Base-by-base conservation (phyloP, 1,140 invertebrate genomes). In the Drosophila nebulosa region DNA sequence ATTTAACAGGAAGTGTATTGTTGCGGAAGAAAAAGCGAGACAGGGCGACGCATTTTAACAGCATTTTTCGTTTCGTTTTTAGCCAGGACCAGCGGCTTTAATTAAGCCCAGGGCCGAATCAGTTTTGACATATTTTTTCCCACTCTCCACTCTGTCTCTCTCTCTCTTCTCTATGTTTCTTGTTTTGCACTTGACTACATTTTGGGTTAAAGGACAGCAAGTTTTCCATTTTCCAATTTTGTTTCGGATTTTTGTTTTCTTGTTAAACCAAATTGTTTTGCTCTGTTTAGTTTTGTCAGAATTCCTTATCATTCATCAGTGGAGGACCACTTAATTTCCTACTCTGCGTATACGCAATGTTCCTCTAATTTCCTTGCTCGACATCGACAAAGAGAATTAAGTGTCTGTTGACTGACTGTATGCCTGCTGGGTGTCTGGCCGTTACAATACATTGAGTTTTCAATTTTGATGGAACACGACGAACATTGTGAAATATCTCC, bases 341-440 rank as follows among this genome's bases (percentile, higher is more conserved):
- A 61, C 64, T 58, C 51, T 55, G 56, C 63, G 74, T 78, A 77
- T 74, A 65, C 69, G 66, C 62, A 74, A 74, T 74, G 35, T 56
- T 27, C 39, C 63, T 50, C 66, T 74, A 60, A 84, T 85, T 85
- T 84, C 80, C 80, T 74, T 85, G 61, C 35, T 66, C 35, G 64
- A n/a, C n/a, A n/a, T n/a, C 50, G 53, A 58, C 57, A 79, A 76
- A 66, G 39, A 62, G 60, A 76, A 84, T 79, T 85, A 79, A 77
- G 68, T 39, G 69, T 36, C 14, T 46, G 32, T 9, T 30, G 10
- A 30, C 27, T 30, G 27, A 30, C 30, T 18, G 50, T 10, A 12
- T 21, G 39, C 35, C 35, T 58, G 64, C 53, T 26, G 39, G 30
- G 18, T 30, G 27, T 14, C 21, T 32, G 30, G 65, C 59, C 50